Percentiles rank a stretch among this genome's conserved stretches.
Evolutionary conservation across 2,113 vertebrate species (phyloP).

Genomic region (Cyanistes caeruleus): DNA sequence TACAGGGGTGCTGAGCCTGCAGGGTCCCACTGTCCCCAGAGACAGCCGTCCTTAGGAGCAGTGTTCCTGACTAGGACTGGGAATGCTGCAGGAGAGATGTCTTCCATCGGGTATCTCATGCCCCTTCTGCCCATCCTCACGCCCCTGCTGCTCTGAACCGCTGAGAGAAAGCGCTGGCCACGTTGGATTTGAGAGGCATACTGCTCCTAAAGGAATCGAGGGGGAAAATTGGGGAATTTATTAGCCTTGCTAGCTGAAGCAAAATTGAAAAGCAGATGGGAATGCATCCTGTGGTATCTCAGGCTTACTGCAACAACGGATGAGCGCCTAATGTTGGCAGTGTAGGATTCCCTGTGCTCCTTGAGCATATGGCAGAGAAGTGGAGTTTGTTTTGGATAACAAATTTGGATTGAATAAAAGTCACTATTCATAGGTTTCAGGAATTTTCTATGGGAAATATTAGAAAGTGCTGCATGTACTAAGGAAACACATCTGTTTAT

Average conservation of each 20-base stretch:
- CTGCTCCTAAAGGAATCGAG: not conserved
- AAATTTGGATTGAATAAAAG: not conserved
- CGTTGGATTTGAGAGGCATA: rapidly evolving
- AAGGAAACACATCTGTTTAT: not conserved
- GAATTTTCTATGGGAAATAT: not conserved
- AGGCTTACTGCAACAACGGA: not conserved
- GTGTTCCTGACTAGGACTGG: not conserved
- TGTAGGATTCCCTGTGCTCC: constrained; percentile 35
- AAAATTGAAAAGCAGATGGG: constrained; percentile 39
- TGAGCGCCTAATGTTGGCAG: not conserved
- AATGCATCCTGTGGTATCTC: constrained; percentile 7
- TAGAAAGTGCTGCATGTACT: not conserved
- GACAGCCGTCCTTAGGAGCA: not conserved
- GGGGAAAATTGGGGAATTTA: not conserved
- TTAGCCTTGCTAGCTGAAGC: not conserved
- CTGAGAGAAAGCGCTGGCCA: not conserved
- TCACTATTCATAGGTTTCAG: not conserved
- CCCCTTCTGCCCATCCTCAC: not conserved
- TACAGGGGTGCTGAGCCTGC: not conserved
- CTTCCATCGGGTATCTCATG: rapidly evolving
- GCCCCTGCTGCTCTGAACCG: not conserved
- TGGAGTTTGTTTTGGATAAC: constrained; percentile 21
- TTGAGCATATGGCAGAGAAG: constrained; percentile 47
- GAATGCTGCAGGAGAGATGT: not conserved
- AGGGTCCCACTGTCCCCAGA: not conserved